Conservation (phyloP, 2,113 vertebrate species). For the Propithecus coquereli region DNA sequence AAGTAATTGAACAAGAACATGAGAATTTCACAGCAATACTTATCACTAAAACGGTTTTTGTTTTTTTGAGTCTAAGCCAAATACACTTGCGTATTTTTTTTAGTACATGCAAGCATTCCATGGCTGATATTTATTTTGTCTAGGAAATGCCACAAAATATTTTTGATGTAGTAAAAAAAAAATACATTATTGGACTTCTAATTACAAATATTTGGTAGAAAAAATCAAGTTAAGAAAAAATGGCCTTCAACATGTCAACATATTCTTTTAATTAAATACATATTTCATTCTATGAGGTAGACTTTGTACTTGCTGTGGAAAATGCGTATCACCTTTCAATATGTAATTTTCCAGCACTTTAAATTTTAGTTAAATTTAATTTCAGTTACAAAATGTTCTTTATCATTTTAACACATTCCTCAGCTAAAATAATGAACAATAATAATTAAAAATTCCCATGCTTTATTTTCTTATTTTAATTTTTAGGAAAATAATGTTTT, state of each 20-base stretch:
- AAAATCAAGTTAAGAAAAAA: neutral
- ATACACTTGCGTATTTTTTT: neutral
- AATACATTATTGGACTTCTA: neutral
- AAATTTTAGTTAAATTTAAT: slow-evolving; percentile 46
- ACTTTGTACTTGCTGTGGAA: neutral
- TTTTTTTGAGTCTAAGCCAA: neutral
- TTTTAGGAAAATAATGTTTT: slow-evolving; percentile 45
- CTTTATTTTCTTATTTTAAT: neutral
- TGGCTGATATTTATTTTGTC: neutral
- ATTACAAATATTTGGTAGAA: slow-evolving; percentile 22
- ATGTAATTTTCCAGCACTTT: slow-evolving; percentile 60
- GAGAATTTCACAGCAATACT: slow-evolving; percentile 24
- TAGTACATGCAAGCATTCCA: neutral
- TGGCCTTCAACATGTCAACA: neutral
- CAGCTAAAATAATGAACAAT: slow-evolving; percentile 30
- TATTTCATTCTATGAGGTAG: neutral
- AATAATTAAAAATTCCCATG: slow-evolving; percentile 22
- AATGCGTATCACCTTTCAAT: slow-evolving; percentile 33
- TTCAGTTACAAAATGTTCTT: slow-evolving; percentile 11
- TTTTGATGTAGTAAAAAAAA: slow-evolving; percentile 10
- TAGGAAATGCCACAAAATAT: neutral
- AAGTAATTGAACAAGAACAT: slow-evolving; percentile 1
- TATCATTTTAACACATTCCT: slow-evolving; percentile 39
- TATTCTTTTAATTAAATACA: neutral
- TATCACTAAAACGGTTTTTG: slow-evolving; percentile 20